phyloP scores from a whole-genome alignment of 2,888 invertebrate genomes.

The Zonitis immaculata region DNA sequence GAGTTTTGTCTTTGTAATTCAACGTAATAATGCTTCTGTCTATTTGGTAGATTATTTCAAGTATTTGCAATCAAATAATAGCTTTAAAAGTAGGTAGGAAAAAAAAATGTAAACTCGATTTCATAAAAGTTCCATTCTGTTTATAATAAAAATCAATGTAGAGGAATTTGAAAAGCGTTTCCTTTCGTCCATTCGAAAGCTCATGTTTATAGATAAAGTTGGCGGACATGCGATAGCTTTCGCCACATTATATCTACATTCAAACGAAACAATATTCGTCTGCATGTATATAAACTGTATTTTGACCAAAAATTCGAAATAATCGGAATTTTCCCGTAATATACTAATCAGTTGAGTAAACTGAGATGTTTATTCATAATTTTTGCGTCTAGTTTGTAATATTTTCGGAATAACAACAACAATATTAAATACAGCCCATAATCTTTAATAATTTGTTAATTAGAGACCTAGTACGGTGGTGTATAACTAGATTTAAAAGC shows the following conservation, averaged over 20 bases:
- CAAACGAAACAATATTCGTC: background rate
- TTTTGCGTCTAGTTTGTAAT: too few species aligned
- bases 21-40: background rate
- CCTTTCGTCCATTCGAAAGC: too few species aligned
- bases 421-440: slow-evolving; percentile 20
- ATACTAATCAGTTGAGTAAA: too few species aligned
- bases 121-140: too few species aligned
- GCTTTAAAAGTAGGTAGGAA: background rate
- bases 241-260: background rate
- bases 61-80: background rate
- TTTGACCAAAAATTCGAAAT: too few species aligned
- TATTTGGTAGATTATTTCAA: background rate
- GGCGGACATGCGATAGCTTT: slow-evolving; percentile 1
- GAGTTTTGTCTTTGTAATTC: background rate
- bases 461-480: slow-evolving; percentile 45
- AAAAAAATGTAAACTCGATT: too few species aligned
- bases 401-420: slow-evolving; percentile 15
- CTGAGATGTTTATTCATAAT: too few species aligned
- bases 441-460: slow-evolving; percentile 49
- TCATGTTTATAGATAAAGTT: background rate
- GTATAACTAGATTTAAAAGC: slow-evolving; percentile 48
- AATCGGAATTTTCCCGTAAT: too few species aligned
- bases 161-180: too few species aligned
- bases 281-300: too few species aligned
- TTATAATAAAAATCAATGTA: too few species aligned